Evolutionary conservation across 2,797 vertebrate species (phyloP).

Genomic region (Borostomias antarcticus): DNA sequence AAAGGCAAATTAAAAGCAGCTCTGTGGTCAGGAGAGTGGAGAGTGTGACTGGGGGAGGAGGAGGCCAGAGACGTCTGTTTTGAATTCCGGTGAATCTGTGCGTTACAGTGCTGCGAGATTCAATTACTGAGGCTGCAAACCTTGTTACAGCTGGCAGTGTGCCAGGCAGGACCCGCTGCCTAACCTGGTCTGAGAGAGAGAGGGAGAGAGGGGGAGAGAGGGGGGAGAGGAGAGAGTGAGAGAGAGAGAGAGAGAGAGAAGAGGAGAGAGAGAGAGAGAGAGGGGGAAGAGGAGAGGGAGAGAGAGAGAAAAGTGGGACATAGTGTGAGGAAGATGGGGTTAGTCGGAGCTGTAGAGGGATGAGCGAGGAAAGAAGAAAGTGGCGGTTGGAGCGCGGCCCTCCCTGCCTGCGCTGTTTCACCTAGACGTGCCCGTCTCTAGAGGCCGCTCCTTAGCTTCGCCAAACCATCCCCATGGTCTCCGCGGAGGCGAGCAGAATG

Average conservation of each 20-base stretch:
- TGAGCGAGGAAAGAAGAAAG: not conserved
- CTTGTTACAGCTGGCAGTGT: constrained; percentile 55
- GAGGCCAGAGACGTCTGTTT: constrained; percentile 73
- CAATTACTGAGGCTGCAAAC: constrained; percentile 61
- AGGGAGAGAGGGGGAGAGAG: not conserved
- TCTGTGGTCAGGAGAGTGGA: constrained; percentile 38
- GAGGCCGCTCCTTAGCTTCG: no score
- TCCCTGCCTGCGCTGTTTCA: not conserved
- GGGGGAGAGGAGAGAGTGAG: not conserved
- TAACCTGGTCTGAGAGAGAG: constrained; percentile 19
- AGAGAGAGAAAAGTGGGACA: not conserved
- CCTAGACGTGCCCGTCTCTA: not conserved
- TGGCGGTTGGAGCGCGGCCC: not conserved
- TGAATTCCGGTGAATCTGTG: constrained; percentile 62
- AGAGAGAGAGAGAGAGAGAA: constrained; percentile 7
- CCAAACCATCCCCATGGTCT: no score
- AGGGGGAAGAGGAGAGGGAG: not conserved
- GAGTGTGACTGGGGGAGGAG: constrained; percentile 31
- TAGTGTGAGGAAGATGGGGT: not conserved
- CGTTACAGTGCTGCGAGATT: constrained; percentile 57
- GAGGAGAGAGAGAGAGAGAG: constrained; percentile 17
- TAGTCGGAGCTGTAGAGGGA: not conserved
- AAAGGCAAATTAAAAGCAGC: constrained; percentile 50
- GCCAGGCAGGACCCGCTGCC: constrained; percentile 45
- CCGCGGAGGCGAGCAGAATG: no score